phyloP scores from a whole-genome alignment of 2,113 vertebrate genomes.

The Neodontobutis hainanensis region DNA sequence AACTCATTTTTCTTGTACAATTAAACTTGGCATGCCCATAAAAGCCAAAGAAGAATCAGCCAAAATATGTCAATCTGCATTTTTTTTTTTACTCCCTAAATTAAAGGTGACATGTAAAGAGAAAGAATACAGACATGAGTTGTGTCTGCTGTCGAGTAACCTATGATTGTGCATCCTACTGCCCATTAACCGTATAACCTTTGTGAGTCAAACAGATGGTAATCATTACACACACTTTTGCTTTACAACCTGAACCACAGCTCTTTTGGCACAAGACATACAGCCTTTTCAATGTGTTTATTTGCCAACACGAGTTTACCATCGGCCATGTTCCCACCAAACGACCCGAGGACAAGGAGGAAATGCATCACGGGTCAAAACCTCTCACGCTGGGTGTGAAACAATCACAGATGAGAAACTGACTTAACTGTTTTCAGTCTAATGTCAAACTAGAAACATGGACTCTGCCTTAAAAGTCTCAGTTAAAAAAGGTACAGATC shows the following conservation, averaged over 20 bases:
- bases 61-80: not conserved
- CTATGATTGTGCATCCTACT: not conserved
- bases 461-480: too few species aligned
- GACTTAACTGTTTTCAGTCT: slow-evolving; percentile 10
- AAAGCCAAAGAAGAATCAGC: not conserved
- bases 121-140: not conserved
- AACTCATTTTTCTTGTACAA: not conserved
- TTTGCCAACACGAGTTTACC: slow-evolving; percentile 28
- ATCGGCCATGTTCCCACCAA: slow-evolving; percentile 30
- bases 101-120: not conserved
- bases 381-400: slow-evolving; percentile 13
- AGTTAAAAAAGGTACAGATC: too few species aligned
- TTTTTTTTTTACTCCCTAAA: too few species aligned
- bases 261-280: slow-evolving; percentile 21
- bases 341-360: slow-evolving; percentile 16
- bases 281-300: slow-evolving; percentile 24
- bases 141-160: not conserved
- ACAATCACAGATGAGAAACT: not conserved
- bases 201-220: slow-evolving; percentile 18
- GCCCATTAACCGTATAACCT: slow-evolving; percentile 15
- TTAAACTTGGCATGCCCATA: not conserved
- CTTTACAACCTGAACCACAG: slow-evolving; percentile 46
- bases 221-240: slow-evolving; percentile 20
- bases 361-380: slow-evolving; percentile 18
- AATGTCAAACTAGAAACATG: slow-evolving; percentile 1